phyloP scores from a whole-genome alignment of 1,140 invertebrate genomes.

The Scaptomyza pallida region DNA sequence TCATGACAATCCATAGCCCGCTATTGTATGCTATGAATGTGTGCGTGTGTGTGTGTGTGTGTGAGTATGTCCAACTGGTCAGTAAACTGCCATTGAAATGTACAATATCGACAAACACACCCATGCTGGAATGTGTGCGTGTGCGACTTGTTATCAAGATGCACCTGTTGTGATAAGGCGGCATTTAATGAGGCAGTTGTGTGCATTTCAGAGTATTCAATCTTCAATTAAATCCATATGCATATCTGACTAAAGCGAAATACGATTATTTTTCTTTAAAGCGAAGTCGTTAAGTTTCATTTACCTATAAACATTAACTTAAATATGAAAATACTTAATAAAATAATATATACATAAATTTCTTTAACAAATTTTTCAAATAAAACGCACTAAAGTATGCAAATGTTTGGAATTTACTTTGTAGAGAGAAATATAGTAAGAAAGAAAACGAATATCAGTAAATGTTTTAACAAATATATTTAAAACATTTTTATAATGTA shows the following conservation, averaged over 20 bases:
- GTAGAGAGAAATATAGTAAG: too few species aligned
- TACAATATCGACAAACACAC: not conserved
- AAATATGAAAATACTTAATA: not conserved
- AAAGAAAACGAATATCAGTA: too few species aligned
- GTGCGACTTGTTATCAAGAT: conserved; percentile 64
- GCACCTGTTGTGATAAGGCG: conserved; percentile 62
- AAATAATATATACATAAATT: not conserved
- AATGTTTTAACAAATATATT: too few species aligned
- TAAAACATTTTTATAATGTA: too few species aligned
- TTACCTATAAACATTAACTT: not conserved
- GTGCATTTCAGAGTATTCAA: conserved; percentile 25
- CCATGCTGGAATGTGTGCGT: conserved; percentile 11
- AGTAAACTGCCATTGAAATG: not conserved
- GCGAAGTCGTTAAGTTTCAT: too few species aligned
- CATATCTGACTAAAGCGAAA: not conserved
- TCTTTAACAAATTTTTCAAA: not conserved
- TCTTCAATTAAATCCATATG: conserved; percentile 18
- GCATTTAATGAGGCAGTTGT: conserved; percentile 58
- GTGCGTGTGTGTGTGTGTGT: conserved; percentile 22
- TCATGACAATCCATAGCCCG: conserved; percentile 44
- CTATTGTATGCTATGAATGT: conserved; percentile 69
- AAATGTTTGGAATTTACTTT: not conserved
- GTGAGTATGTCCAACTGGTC: conserved; percentile 12
- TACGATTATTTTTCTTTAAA: too few species aligned
- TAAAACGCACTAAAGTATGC: conserved; percentile 2